A percentile compares a stretch with the other conserved stretches of the same genome.
phyloP scores from a whole-genome alignment of 2,113 vertebrate genomes.

The Cnemophilus loriae region DNA sequence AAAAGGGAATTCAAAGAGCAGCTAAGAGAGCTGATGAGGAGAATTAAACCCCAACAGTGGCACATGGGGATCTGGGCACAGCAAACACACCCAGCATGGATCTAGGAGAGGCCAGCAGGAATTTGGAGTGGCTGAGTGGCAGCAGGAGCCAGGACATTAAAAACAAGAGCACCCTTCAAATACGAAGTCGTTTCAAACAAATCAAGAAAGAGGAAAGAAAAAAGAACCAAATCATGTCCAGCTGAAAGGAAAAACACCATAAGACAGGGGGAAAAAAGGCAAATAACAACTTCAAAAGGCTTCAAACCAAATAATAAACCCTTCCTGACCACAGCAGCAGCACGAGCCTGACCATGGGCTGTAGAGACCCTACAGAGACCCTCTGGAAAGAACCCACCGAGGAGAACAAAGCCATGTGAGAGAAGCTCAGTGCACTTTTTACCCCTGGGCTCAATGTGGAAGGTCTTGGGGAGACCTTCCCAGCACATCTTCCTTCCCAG shows the following conservation, averaged over 20 bases:
- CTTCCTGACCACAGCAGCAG: not conserved
- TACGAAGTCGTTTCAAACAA: not conserved
- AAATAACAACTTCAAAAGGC: conserved; percentile 20
- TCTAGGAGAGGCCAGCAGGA: not conserved
- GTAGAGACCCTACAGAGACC: not conserved
- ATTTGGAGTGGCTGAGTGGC: not conserved
- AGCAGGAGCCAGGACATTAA: not conserved
- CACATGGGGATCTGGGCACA: not conserved
- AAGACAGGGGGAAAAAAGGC: not conserved
- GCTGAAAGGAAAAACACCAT: not conserved
- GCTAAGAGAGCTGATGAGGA: not conserved
- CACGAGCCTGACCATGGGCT: not conserved
- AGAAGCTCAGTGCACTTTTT: not conserved
- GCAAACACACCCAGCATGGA: not conserved
- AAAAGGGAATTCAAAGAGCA: not conserved
- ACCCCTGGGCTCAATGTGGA: not conserved
- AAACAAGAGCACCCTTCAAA: not conserved
- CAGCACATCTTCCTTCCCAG: not conserved
- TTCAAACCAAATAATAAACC: not conserved
- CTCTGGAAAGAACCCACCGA: not conserved
- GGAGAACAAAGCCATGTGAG: conserved; percentile 2
- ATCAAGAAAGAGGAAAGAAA: not conserved
- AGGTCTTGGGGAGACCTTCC: not conserved
- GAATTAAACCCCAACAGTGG: not conserved
- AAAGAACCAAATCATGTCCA: not conserved